Percentiles rank a stretch among this genome's conserved stretches.
Evolutionary conservation across 2,797 vertebrate genomes (phyloP).

Genomic region (Tadarida brasiliensis): DNA sequence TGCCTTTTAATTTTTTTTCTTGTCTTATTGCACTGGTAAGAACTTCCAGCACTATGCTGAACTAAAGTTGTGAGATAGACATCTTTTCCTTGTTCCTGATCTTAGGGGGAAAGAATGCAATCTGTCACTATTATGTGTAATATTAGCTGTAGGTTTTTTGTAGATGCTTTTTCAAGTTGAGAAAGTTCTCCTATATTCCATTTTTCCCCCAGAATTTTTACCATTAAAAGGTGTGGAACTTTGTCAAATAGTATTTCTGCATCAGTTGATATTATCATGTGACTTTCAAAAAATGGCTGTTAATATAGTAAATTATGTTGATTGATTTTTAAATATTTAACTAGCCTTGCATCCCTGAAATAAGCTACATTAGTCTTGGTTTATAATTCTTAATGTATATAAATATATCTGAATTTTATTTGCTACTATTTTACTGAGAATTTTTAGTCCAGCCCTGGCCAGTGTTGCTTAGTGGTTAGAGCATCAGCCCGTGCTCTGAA

Average conservation of each 20-base stretch:
- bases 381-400: conserved; percentile 4
- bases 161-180: neutral
- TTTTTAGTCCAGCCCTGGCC: neutral
- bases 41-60: neutral
- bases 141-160: neutral
- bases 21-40: neutral
- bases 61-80: neutral
- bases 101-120: neutral
- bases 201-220: neutral
- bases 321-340: neutral
- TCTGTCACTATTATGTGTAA: neutral
- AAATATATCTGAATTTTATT: neutral
- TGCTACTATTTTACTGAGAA: neutral
- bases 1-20: neutral
- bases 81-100: neutral
- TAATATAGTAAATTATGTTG: neutral
- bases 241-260: neutral
- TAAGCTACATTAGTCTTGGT: neutral
- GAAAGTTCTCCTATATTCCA: neutral
- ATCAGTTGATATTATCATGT: neutral
- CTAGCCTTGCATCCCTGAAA: neutral
- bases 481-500: too few species aligned
- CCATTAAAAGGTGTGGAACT: neutral
- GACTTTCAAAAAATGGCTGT: neutral
- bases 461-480: too few species aligned